Conservation (phyloP, 2,797 vertebrate genomes). For the Streptopelia turtur region DNA sequence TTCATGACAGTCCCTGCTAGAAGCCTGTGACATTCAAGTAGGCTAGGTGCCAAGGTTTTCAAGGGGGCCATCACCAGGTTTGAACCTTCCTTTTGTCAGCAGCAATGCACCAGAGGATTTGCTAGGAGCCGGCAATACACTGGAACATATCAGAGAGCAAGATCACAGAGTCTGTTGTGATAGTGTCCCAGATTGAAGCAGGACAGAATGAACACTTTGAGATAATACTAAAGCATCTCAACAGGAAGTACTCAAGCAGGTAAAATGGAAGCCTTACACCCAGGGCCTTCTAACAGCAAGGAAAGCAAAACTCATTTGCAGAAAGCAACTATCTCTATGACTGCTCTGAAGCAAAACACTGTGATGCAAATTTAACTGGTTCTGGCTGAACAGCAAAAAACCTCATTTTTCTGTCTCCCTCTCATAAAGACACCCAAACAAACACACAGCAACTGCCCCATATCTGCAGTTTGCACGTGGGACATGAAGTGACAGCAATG, state of each 20-base stretch:
- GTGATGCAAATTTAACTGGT: not conserved
- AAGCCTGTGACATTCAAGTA: not conserved
- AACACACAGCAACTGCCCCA: not conserved
- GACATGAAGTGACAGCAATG: not conserved
- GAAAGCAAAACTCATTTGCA: not conserved
- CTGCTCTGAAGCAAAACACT: not conserved
- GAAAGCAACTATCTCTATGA: not conserved
- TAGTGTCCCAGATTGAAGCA: not conserved
- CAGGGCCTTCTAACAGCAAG: not conserved
- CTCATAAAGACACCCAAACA: not conserved
- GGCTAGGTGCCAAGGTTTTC: not conserved
- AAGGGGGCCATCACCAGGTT: not conserved
- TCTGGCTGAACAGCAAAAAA: not conserved
- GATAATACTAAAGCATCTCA: not conserved
- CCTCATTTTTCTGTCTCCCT: not conserved
- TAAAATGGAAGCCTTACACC: not conserved
- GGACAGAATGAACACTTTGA: not conserved
- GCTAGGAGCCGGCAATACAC: not conserved
- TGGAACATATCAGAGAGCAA: not conserved
- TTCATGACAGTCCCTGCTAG: not conserved
- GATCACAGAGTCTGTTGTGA: not conserved
- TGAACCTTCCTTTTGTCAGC: not conserved
- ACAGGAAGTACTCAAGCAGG: not conserved
- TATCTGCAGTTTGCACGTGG: rapidly evolving
- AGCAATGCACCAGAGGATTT: not conserved